Conservation (phyloP, 2,797 vertebrate species). For the Spheniscus humboldti region DNA sequence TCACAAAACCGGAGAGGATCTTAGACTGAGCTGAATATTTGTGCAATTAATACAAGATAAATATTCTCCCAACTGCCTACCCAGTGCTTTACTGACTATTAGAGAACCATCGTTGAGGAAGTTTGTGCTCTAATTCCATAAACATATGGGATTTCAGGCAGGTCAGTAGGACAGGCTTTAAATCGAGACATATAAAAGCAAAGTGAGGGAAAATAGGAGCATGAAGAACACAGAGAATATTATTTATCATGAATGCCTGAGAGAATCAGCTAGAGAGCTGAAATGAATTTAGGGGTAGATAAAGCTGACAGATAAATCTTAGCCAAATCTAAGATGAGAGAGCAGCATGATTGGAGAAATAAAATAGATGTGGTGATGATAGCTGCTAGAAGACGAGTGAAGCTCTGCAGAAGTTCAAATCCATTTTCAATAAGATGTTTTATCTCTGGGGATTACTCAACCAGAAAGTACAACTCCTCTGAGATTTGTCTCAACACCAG, state of each 20-base stretch:
- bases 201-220: background rate
- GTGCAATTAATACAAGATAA: background rate
- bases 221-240: background rate
- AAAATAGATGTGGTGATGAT: slow-evolving; percentile 44
- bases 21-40: background rate
- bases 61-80: background rate
- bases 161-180: background rate
- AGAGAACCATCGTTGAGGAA: background rate
- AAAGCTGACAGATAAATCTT: slow-evolving; percentile 41
- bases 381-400: background rate
- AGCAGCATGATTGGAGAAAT: background rate
- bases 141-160: background rate
- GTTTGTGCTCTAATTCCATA: background rate
- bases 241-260: background rate
- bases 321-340: slow-evolving; percentile 11
- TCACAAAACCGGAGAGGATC: background rate
- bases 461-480: background rate
- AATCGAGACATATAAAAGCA: background rate
- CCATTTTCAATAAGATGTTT: background rate
- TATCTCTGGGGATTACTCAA: background rate
- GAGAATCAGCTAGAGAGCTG: background rate
- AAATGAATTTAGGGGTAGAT: background rate
- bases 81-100: background rate
- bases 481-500: background rate
- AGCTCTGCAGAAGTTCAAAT: background rate